These are phyloP conservation scores for Cheilinus undulatus DNA, from an alignment of 2,113 vertebrate genomes.

Conservation along the genomic window DNA sequence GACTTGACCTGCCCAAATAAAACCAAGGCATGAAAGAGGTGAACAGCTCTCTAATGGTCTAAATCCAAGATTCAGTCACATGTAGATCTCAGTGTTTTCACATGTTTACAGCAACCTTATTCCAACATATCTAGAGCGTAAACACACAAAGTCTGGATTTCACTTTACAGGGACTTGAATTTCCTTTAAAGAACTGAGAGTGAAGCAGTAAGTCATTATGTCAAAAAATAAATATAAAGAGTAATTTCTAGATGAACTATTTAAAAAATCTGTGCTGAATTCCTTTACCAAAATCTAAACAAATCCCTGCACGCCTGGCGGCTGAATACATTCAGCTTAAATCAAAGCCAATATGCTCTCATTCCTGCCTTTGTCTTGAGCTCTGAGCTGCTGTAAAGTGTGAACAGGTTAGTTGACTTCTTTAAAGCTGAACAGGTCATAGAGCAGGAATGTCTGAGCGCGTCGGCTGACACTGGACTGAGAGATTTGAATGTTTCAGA, in stretches of 20 bases:
- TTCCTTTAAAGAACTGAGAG: too few species aligned
- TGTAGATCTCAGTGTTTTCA: too few species aligned
- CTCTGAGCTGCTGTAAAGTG: slow-evolving; percentile 14
- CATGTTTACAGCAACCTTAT: too few species aligned
- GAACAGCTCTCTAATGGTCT: too few species aligned
- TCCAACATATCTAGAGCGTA: too few species aligned
- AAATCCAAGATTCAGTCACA: too few species aligned
- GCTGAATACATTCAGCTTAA: not conserved
- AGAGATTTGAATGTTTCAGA: slow-evolving; percentile 17
- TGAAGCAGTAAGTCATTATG: too few species aligned
- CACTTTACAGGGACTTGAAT: too few species aligned
- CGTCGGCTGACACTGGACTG: not conserved
- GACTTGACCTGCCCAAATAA: too few species aligned
- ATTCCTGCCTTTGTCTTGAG: not conserved
- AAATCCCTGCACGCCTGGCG: not conserved
- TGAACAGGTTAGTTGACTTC: slow-evolving; percentile 35
- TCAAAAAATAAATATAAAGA: too few species aligned
- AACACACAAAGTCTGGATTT: too few species aligned
- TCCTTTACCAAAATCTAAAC: not conserved
- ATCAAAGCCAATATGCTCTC: not conserved
- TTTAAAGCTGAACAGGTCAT: slow-evolving; percentile 13
- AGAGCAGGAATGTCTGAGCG: not conserved
- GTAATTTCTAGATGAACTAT: not conserved
- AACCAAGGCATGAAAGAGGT: too few species aligned
- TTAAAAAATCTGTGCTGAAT: not conserved